These are phyloP conservation scores for Selene dorsalis DNA, from an alignment of 2,797 vertebrate genomes.

Conservation along the genomic window DNA sequence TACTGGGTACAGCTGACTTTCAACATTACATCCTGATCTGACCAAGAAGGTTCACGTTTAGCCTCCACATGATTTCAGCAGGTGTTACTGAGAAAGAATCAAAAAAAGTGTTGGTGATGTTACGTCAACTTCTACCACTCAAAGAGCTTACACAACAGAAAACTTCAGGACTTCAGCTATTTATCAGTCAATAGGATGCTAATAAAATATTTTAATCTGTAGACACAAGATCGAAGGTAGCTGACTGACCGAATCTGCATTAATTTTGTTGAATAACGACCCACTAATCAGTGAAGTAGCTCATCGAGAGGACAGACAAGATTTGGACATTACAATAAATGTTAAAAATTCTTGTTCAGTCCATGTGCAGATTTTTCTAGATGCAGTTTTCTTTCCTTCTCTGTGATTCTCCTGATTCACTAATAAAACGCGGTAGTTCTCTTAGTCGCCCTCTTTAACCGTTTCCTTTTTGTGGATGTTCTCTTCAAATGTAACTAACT, in stretches of 20 bases:
- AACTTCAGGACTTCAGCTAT: too few species aligned
- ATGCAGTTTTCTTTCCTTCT: too few species aligned
- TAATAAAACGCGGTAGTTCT: neutral
- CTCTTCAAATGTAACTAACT: neutral
- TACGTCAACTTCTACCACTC: neutral
- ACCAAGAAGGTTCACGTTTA: neutral
- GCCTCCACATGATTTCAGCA: neutral
- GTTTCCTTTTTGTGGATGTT: neutral
- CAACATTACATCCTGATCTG: neutral
- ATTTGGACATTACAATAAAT: neutral
- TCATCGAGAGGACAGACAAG: neutral
- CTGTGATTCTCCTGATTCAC: too few species aligned
- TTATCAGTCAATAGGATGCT: neutral
- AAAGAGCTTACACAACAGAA: too few species aligned
- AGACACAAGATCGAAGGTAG: too few species aligned
- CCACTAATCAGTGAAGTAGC: too few species aligned
- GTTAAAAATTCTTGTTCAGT: neutral
- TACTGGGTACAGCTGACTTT: neutral
- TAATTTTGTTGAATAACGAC: too few species aligned
- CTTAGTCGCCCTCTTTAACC: neutral
- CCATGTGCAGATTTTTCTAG: neutral
- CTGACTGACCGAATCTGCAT: neutral
- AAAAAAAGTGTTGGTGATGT: neutral
- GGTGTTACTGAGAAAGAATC: neutral
- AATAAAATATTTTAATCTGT: too few species aligned